phyloP scores from a whole-genome alignment of 2,797 vertebrate genomes.

The Huso huso region DNA sequence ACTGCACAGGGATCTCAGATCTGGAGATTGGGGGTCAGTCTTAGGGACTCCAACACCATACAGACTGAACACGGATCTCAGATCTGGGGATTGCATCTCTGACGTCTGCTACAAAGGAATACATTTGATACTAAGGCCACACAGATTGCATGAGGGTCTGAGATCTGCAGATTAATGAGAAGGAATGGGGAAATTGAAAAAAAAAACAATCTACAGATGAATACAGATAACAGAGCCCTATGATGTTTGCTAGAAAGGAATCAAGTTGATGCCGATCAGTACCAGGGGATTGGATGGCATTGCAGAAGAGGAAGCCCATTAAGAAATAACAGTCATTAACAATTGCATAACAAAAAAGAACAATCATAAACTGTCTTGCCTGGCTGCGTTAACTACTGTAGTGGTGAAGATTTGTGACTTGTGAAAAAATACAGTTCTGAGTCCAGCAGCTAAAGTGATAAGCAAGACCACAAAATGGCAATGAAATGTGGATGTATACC shows the following conservation, averaged over 20 bases:
- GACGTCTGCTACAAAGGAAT: constrained; percentile 44
- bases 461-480: no score
- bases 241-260: constrained; percentile 32
- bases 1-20: no score
- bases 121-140: constrained; percentile 23
- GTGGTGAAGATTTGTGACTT: constrained; percentile 12
- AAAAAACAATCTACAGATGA: constrained; percentile 39
- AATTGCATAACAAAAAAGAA: constrained; percentile 27
- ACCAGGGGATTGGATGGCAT: constrained; percentile 25
- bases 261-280: constrained; percentile 35
- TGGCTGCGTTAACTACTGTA: constrained; percentile 18
- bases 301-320: constrained; percentile 30
- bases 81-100: constrained; percentile 19
- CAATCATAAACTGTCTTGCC: constrained; percentile 16
- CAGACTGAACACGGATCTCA: no score
- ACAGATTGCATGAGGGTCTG: constrained; percentile 30
- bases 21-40: no score
- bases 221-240: constrained; percentile 28
- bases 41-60: no score
- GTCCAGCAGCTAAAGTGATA: no score
- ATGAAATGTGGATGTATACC: no score
- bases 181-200: constrained; percentile 22
- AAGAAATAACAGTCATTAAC: constrained; percentile 30
- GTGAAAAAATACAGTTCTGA: no score
- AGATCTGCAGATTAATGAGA: constrained; percentile 27